Evolutionary conservation across 2,113 vertebrate species (phyloP).

Genomic region (Peromyscus maniculatus): DNA sequence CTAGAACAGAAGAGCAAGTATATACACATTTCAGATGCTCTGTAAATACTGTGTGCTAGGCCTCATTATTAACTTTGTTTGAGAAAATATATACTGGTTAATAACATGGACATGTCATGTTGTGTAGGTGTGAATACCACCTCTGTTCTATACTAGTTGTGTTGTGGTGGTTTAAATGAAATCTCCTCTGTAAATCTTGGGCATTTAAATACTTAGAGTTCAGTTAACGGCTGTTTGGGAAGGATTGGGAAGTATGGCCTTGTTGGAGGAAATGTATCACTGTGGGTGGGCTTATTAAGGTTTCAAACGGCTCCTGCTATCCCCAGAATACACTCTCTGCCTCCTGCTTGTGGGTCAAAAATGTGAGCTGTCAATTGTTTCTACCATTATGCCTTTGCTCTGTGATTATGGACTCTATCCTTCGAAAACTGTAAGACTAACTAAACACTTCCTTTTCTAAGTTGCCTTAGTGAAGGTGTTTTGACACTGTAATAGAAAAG

Average conservation of each 20-base stretch:
- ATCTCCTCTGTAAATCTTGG: neutral
- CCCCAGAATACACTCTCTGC: neutral
- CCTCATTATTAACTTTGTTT: constrained; percentile 37
- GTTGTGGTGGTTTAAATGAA: neutral
- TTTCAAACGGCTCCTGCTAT: neutral
- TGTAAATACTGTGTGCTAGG: neutral
- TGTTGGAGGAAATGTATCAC: neutral
- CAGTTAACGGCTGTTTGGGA: neutral
- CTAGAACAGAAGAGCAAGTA: constrained; percentile 41
- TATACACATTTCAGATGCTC: neutral
- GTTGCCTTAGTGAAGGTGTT: neutral
- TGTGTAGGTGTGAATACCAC: constrained; percentile 30
- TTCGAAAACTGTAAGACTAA: neutral
- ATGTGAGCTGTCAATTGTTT: neutral
- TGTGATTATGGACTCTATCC: neutral
- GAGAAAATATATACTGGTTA: neutral
- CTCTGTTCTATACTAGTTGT: neutral
- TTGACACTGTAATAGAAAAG: neutral
- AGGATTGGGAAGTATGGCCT: neutral
- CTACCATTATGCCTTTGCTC: neutral
- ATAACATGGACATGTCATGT: neutral
- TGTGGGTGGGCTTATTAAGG: neutral
- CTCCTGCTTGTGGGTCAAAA: neutral
- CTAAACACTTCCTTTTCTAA: neutral
- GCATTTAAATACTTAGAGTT: neutral